Evolutionary conservation across 2,797 vertebrate species (phyloP), one percentile per base, ranked within the genome.

Genomic region (Scyliorhinus canicula): DNA sequence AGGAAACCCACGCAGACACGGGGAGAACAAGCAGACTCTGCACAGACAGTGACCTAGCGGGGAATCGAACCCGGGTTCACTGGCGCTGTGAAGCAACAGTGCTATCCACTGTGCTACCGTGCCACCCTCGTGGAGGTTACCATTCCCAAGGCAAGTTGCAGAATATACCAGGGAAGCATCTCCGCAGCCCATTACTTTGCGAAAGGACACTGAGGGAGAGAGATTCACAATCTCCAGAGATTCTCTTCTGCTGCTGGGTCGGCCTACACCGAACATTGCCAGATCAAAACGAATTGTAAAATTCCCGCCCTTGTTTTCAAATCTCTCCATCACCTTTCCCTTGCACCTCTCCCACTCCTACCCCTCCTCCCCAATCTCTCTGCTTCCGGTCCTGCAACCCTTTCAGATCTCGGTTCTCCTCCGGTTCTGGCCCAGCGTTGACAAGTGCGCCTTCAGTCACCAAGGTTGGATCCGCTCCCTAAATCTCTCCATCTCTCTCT

Each of bases 121-220:
- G n/a, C n/a, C n/a, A n/a, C n/a, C n/a, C n/a, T n/a, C n/a, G n/a
- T n/a, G n/a, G n/a, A n/a, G n/a, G n/a, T n/a, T n/a, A n/a, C 12
- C 71, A 77, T n/a, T n/a, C 71, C 35, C 12, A 77, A 12, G 40
- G 35, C 9, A 77, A 16, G 16, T 14, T 14, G 71, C 35, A 77
- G 40, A 77, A 77, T 35, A 19, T 77, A 77, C 40, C 35, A 12
- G 31, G 69, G 31, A 74, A 35, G 31, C 2, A 31, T 74, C 31
- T 2, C 12, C n/a, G 9, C 69, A 14, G 69, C 69, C 69, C 26
- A 28, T 69, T 69, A 26, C 24, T 19, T 69, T 69, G 65, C 24
- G 26, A n/a, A n/a, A n/a, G n/a, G n/a, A n/a, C n/a, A n/a, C n/a
- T n/a, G 60, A 95, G 95, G 95, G 95, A 95, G 95, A 95, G 79